Evolutionary conservation across 2,888 invertebrate genomes (phyloP).

Genomic region (Melinaea menophilus): DNA sequence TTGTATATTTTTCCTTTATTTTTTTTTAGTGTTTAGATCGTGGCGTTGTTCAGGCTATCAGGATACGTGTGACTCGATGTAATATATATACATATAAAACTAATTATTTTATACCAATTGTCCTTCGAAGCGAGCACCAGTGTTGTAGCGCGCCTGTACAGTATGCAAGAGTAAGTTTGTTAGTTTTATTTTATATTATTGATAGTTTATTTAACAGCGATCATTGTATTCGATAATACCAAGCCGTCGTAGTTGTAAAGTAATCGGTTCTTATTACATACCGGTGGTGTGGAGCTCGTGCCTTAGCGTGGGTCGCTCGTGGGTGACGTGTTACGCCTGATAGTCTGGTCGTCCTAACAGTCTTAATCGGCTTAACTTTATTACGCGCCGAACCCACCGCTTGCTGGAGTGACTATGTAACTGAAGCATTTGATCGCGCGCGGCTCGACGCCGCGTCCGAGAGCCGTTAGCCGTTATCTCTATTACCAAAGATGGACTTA

Average conservation of each 20-base stretch:
- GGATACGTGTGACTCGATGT: slow-evolving; percentile 38
- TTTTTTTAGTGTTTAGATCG: slow-evolving; percentile 46
- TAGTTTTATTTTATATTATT: slow-evolving; percentile 20
- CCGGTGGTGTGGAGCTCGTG: slow-evolving; percentile 62
- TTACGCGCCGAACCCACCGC: slow-evolving; percentile 26
- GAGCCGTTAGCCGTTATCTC: slow-evolving; percentile 66
- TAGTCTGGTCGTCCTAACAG: slow-evolving; percentile 46
- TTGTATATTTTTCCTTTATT: slow-evolving; percentile 63
- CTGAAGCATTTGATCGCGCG: slow-evolving; percentile 20
- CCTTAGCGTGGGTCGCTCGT: slow-evolving; percentile 71
- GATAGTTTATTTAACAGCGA: slow-evolving; percentile 38
- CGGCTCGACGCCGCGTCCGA: slow-evolving; percentile 57
- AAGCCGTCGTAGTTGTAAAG: slow-evolving; percentile 6
- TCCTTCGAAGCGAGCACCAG: slow-evolving; percentile 18
- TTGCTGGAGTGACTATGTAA: slow-evolving; percentile 25
- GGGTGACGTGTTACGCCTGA: slow-evolving; percentile 52
- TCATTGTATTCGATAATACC: slow-evolving; percentile 13
- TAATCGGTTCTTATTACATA: slow-evolving; percentile 38
- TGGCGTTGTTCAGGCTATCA: slow-evolving; percentile 60
- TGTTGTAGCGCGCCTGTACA: slow-evolving; percentile 26
- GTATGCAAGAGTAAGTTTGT: slow-evolving; percentile 26
- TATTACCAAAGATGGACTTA: slow-evolving; percentile 74
- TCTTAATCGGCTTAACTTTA: slow-evolving; percentile 24
- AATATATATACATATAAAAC: slow-evolving; percentile 15
- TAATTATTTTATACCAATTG: slow-evolving; percentile 23